Conservation (phyloP, 1,140 invertebrate genomes). For the Temnothorax longispinosus region DNA sequence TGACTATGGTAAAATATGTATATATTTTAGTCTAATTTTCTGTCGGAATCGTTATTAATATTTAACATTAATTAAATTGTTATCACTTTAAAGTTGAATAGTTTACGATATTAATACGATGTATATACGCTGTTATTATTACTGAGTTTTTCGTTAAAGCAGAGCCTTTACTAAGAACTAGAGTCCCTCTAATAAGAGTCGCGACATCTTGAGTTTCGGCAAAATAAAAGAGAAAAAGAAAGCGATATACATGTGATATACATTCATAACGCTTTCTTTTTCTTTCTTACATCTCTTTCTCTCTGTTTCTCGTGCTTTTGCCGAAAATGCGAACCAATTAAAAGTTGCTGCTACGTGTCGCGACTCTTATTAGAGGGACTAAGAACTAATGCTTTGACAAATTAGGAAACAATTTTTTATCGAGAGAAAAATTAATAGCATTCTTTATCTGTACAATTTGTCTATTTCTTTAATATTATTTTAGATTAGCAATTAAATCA, state of each 20-base stretch:
- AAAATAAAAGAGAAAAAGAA: too few species aligned
- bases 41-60: neutral
- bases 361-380: too few species aligned
- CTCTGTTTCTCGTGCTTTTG: too few species aligned
- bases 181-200: too few species aligned
- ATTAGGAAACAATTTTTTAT: conserved; percentile 6
- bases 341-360: too few species aligned
- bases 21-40: neutral
- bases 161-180: neutral
- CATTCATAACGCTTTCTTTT: too few species aligned
- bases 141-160: neutral
- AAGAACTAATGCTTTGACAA: neutral
- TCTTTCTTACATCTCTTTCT: too few species aligned
- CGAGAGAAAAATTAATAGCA: neutral
- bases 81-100: neutral
- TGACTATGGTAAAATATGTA: neutral
- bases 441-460: neutral
- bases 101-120: neutral
- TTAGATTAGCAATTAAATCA: neutral
- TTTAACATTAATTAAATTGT: conserved; percentile 1
- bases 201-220: too few species aligned
- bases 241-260: too few species aligned
- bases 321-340: too few species aligned
- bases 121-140: neutral
- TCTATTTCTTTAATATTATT: conserved; percentile 1